Percentiles rank a stretch among this genome's conserved stretches.
Conservation (phyloP, 2,797 vertebrate genomes). For the Zalophus californianus region DNA sequence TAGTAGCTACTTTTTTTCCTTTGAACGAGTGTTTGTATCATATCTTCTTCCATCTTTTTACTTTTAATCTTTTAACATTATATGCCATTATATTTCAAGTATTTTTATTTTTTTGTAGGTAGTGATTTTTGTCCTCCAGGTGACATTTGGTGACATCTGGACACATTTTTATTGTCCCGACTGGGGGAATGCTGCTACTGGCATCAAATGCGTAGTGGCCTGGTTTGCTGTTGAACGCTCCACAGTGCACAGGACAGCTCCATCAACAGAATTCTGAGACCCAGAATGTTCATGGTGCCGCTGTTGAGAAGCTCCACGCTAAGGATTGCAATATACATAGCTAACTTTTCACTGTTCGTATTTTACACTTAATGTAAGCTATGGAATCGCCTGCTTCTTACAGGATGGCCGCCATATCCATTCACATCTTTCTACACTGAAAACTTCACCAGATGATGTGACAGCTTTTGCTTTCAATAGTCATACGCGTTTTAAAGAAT, state of each 20-base stretch:
- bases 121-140: background rate
- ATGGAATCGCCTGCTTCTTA: background rate
- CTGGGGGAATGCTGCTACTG: background rate
- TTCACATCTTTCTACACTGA: background rate
- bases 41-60: background rate
- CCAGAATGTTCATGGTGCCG: background rate
- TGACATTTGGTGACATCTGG: background rate
- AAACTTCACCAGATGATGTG: too few species aligned
- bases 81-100: background rate
- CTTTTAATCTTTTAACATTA: background rate
- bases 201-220: background rate
- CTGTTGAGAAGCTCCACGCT: background rate
- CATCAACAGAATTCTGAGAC: background rate
- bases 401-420: background rate
- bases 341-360: background rate
- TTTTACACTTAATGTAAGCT: background rate
- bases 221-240: background rate
- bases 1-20: background rate
- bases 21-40: background rate
- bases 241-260: background rate
- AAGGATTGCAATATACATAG: too few species aligned
- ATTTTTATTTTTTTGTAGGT: background rate
- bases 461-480: background rate
- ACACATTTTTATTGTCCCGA: background rate
- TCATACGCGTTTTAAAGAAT: background rate